Evolutionary conservation across 2,113 vertebrate species (phyloP).

Genomic region (Boleophthalmus pectinirostris): DNA sequence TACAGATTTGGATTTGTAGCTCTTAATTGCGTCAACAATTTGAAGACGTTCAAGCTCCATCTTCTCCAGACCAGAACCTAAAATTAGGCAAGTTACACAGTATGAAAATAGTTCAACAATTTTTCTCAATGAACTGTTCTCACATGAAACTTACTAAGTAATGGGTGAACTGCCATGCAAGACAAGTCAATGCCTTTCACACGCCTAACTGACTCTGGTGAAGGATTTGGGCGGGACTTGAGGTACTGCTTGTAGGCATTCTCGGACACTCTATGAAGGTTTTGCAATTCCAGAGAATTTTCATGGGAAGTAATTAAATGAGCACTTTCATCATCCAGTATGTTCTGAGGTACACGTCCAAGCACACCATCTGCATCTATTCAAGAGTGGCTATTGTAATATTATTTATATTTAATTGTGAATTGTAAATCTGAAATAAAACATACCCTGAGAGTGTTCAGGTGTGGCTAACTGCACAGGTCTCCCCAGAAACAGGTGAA

Average conservation of each 20-base stretch:
- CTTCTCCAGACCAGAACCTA: constrained; percentile 83
- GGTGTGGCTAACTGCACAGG: constrained; percentile 76
- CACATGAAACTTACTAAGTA: constrained; percentile 82
- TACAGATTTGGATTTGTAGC: constrained; percentile 87
- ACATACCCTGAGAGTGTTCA: constrained; percentile 75
- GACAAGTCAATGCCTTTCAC: constrained; percentile 83
- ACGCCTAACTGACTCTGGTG: constrained; percentile 89
- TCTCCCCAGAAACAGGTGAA: constrained; percentile 91
- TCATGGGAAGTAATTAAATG: constrained; percentile 79
- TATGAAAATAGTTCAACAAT: not conserved
- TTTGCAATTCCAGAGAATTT: constrained; percentile 83
- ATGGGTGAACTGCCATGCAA: constrained; percentile 85
- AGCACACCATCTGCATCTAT: constrained; percentile 76
- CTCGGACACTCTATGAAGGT: constrained; percentile 78
- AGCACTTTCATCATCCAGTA: constrained; percentile 88
- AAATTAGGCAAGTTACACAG: constrained; percentile 8
- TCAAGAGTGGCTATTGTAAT: not conserved
- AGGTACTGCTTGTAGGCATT: constrained; percentile 93
- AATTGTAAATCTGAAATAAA: not conserved
- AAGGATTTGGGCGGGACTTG: constrained; percentile 86
- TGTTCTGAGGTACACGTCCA: constrained; percentile 88
- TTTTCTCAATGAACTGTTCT: not conserved
- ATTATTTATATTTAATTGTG: not conserved
- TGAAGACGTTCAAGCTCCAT: constrained; percentile 85
- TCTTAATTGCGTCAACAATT: constrained; percentile 88